phyloP scores from a whole-genome alignment of 2,113 vertebrate genomes.

The Copsychus sechellarum region DNA sequence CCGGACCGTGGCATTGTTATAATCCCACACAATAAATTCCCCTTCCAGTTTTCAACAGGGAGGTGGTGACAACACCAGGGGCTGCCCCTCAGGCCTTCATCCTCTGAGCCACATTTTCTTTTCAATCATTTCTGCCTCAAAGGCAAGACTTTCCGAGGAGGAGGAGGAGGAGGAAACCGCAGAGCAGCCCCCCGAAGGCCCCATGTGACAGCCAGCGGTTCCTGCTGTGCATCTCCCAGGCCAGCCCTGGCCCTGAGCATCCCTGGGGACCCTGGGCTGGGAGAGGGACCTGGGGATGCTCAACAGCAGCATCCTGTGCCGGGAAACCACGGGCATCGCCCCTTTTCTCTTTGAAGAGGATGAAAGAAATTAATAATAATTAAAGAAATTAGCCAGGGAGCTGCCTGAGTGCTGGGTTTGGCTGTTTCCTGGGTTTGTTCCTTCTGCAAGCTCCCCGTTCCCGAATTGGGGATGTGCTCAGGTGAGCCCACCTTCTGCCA shows the following conservation, averaged over 20 bases:
- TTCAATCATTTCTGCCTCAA: not conserved
- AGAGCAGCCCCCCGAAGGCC: not conserved
- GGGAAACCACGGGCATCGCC: accelerated
- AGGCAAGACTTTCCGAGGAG: not conserved
- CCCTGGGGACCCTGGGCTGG: not conserved
- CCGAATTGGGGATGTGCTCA: accelerated
- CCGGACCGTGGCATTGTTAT: not conserved
- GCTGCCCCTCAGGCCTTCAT: not conserved
- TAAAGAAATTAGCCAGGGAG: not conserved
- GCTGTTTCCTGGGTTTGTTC: not conserved
- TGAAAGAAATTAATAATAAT: not conserved
- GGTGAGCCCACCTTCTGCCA: accelerated
- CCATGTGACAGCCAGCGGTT: constrained; percentile 8
- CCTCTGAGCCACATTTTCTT: not conserved
- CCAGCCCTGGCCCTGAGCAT: not conserved
- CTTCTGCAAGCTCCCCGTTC: not conserved
- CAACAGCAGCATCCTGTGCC: not conserved
- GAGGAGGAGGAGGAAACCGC: constrained; percentile 15
- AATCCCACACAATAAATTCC: not conserved
- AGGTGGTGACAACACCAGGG: accelerated
- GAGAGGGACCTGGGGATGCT: not conserved
- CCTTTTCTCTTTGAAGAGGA: not conserved
- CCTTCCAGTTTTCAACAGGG: not conserved
- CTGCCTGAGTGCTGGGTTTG: not conserved
- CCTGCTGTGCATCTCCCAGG: not conserved